Evolutionary conservation across 2,888 invertebrate species (phyloP).

Genomic region (Molanna angustata): DNA sequence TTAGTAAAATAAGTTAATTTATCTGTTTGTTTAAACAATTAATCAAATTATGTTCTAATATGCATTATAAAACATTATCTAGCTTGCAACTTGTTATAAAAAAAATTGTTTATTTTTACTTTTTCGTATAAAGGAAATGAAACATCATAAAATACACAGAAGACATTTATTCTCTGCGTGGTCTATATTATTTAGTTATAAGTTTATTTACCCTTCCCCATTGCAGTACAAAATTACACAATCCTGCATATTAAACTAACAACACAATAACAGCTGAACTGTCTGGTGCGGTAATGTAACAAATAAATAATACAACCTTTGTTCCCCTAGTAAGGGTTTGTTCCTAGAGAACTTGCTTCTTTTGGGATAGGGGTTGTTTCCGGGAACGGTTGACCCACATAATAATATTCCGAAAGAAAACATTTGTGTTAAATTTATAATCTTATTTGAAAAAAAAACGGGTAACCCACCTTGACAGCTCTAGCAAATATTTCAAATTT

Average conservation of each 20-base stretch:
- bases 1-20: no score
- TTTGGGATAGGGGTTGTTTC: not conserved
- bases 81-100: no score
- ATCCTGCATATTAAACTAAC: slow-evolving; percentile 27
- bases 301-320: slow-evolving; percentile 31
- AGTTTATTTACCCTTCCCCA: not conserved
- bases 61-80: no score
- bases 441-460: not conserved
- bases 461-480: not conserved
- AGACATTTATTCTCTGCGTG: not conserved
- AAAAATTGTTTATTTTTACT: no score
- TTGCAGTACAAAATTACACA: slow-evolving; percentile 22
- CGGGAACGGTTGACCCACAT: not conserved
- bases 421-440: not conserved
- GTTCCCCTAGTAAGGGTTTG: slow-evolving; percentile 17
- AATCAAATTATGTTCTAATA: no score
- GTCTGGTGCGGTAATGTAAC: slow-evolving; percentile 29
- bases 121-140: not conserved
- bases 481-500: not conserved
- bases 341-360: not conserved
- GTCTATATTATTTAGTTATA: slow-evolving; percentile 13
- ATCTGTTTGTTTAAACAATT: no score
- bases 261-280: slow-evolving; percentile 27
- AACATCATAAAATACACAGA: no score
- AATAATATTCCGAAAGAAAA: not conserved